Conservation (phyloP, 2,113 vertebrate genomes). For the Dissostichus mawsoni region DNA sequence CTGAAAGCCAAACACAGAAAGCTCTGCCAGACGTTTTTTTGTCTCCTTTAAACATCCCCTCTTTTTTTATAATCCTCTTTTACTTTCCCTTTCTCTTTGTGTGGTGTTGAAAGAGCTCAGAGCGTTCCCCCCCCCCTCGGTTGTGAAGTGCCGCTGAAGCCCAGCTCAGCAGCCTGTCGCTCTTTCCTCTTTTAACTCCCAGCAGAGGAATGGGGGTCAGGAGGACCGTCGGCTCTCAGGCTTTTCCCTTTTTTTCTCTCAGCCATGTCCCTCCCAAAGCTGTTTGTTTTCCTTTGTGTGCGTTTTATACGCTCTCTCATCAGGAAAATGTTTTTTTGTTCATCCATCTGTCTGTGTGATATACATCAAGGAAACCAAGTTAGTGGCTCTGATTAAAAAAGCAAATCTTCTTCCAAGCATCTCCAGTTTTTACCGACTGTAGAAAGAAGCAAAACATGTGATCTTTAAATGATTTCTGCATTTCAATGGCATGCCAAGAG, state of each 20-base stretch:
- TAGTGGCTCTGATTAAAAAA: slow-evolving; percentile 12
- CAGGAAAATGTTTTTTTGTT: slow-evolving; percentile 19
- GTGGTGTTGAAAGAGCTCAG: slow-evolving; percentile 65
- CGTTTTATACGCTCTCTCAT: slow-evolving; percentile 9
- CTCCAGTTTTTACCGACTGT: not conserved
- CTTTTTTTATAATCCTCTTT: slow-evolving; percentile 72
- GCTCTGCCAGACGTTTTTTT: slow-evolving; percentile 62
- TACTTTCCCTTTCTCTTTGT: slow-evolving; percentile 69
- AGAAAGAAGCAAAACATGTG: not conserved
- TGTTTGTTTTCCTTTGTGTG: slow-evolving; percentile 35
- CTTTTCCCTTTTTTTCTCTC: slow-evolving; percentile 25
- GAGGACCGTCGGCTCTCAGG: slow-evolving; percentile 31
- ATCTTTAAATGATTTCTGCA: not conserved
- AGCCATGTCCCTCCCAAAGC: not conserved
- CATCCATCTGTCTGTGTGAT: slow-evolving; percentile 29
- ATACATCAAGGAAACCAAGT: slow-evolving; percentile 13
- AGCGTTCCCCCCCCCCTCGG: slow-evolving; percentile 24
- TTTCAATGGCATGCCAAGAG: slow-evolving; percentile 9
- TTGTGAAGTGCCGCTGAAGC: slow-evolving; percentile 65
- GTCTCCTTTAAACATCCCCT: slow-evolving; percentile 56
- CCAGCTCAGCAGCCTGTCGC: slow-evolving; percentile 68
- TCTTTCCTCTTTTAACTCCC: slow-evolving; percentile 58
- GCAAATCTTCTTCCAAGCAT: no score
- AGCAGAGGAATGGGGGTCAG: slow-evolving; percentile 61
- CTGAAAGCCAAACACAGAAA: slow-evolving; percentile 73